Conservation (phyloP, 2,797 vertebrate species). For the Epinephelus awoara region DNA sequence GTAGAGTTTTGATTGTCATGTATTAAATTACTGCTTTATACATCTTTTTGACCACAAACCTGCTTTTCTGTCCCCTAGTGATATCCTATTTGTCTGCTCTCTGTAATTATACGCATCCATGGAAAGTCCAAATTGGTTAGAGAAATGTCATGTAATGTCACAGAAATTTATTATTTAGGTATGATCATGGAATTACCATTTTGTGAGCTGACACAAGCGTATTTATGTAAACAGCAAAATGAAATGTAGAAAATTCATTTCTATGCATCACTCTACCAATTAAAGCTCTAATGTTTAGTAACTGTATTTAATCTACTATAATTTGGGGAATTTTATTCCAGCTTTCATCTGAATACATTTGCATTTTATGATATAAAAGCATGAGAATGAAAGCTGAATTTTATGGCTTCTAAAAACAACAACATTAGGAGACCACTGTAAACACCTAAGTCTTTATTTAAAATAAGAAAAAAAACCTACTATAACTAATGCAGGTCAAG, state of each 20-base stretch:
- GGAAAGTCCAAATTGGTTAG: background rate
- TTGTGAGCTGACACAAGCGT: background rate
- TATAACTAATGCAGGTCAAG: background rate
- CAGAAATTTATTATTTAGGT: background rate
- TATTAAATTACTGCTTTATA: no score
- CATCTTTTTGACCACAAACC: no score
- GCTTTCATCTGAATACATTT: background rate
- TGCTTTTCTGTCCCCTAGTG: background rate
- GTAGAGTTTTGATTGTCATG: background rate
- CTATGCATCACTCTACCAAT: background rate
- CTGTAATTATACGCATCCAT: background rate
- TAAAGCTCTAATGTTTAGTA: no score
- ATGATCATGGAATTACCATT: background rate
- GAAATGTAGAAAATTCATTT: background rate
- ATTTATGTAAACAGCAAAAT: background rate
- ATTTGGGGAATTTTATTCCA: background rate
- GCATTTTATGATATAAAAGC: background rate
- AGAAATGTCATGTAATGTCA: background rate
- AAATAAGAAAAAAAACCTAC: background rate
- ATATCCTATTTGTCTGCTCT: background rate
- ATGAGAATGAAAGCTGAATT: background rate
- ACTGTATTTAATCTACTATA: background rate
- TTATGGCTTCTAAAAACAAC: background rate
- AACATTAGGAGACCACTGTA: background rate
- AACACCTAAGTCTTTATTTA: background rate